A percentile compares a stretch with the other conserved stretches of the same genome.
These are phyloP conservation scores for Synergus gifuensis DNA, from an alignment of 2,888 invertebrate genomes.

Conservation along the genomic window DNA sequence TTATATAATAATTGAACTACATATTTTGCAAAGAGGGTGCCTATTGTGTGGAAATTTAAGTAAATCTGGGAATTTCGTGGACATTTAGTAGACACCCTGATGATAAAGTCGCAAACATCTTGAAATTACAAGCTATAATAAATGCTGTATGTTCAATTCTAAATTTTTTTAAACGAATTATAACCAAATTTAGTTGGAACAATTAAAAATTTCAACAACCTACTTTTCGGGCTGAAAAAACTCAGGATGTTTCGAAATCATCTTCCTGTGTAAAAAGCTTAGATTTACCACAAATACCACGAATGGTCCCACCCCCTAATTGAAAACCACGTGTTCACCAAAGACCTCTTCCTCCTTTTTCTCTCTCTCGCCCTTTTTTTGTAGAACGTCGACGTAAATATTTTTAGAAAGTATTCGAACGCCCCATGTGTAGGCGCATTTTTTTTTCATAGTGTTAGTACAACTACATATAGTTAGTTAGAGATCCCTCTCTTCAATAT, in stretches of 20 bases:
- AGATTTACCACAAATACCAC: constrained; percentile 15
- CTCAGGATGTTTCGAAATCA: constrained; percentile 20
- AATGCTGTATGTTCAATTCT: too few species aligned
- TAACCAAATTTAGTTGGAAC: too few species aligned
- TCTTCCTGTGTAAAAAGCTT: constrained; percentile 19
- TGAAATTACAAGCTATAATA: too few species aligned
- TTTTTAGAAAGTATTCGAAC: constrained; percentile 64
- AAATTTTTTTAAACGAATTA: too few species aligned
- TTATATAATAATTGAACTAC: too few species aligned
- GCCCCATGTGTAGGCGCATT: constrained; percentile 59
- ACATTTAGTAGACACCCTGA: too few species aligned
- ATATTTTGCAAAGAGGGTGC: too few species aligned
- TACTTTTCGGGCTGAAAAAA: neutral
- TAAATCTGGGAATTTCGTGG: too few species aligned
- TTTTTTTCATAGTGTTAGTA: constrained; percentile 57
- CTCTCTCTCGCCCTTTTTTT: constrained; percentile 26
- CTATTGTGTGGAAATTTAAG: too few species aligned
- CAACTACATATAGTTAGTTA: constrained; percentile 46
- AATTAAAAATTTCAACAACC: too few species aligned
- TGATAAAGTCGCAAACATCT: too few species aligned
- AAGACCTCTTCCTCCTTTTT: neutral
- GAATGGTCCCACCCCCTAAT: constrained; percentile 27
- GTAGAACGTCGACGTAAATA: constrained; percentile 55
- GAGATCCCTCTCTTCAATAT: constrained; percentile 40
- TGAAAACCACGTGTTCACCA: constrained; percentile 35